Base-by-base conservation (phyloP, 2,888 invertebrate genomes). In the Dendrolimus houi region DNA sequence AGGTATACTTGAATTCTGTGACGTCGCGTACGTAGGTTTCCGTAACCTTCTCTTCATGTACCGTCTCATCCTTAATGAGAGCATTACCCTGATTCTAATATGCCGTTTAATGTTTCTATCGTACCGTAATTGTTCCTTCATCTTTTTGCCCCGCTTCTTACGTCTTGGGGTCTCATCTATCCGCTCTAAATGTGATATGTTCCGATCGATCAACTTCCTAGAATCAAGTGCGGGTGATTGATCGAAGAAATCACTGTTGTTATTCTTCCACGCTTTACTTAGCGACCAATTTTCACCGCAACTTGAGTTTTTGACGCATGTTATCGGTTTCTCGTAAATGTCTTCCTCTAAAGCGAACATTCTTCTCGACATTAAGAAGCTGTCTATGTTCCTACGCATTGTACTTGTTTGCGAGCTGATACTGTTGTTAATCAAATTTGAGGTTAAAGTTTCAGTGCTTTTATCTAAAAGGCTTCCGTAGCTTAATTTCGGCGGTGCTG, bases 51-150 rank as follows among this genome's bases (percentile, higher is more conserved):
- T 71, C 62, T 89, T 92, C 72, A 91, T 87, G 58, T 92, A 90
- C 58, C 90, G 79, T 40, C 93, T 90, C 84, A 94, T 90, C 60
- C 94, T 87, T 61, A 95, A 79, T 10, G 94, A 93, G 67, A 94
- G 81, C 92, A 94, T 93, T 55, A 94, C 92, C 13, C 94, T 86
- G 17, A 94, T 92, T 58, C 93, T 87, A 40, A 94, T 92, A 70
- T 94, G 93, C 40, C 93, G 83, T 57, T 93, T 93, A 1, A 93
- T 92, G 68, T 92, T 92, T 62, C 92, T 91, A 65, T 93, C 93
- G 58, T 92, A 92, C 29, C 91, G 81, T 57, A 91, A 58, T 62
- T 90, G 88, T 62, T 91, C 91, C 64, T 92, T 92, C 54, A 90
- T 59, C 65, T 79, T 80, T 63, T 79, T 82, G 55, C 79, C 80